Evolutionary conservation across 2,113 vertebrate genomes (phyloP), one percentile per base, ranked within the genome.

Genomic region (Pseudonaja textilis): DNA sequence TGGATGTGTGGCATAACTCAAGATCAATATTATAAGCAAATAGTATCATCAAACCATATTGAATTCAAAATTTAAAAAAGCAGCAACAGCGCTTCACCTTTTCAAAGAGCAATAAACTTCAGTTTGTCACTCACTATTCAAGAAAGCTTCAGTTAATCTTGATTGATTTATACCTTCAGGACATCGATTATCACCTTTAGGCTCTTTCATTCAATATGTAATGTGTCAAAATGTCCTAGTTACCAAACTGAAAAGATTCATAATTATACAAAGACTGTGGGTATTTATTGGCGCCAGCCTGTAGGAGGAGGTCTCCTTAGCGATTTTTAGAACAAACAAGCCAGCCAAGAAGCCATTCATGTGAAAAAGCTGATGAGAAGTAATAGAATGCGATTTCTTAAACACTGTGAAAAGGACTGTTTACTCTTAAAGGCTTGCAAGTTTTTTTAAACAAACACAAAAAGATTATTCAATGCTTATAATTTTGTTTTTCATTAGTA

Each of bases 1-100:
- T 81, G 20, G 25, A 42, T 25, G 20, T 1, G 34, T 88, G 0
- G 0, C 5, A 22, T 56, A 85, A 18, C 23, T 85, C 29, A 11
- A 11, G 4, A 26, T 57, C 25, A 47, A 14, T 47, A 26, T 64
- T n/a, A 11, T 14, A 47, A 88, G 12, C 12, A 55, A 52, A 86
- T 18, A 22, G 2, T 74, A 14, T 8, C 29, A 42, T 52, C 74
- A n/a, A 12, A 42, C 10, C 7, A 22, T 7, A 9, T 12, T 47
- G 23, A 85, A 57, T 5, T 26, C 23, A 88, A 11, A 12, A 3
- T 9, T 16, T 39, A 81, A 18, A 87, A 56, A 18, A 34, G n/a
- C 5, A 81, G 91, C 10, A 42, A 22, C 12, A 42, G 7, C 1
- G 5, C 56, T 90, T 20, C 20, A 57, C 39, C 81, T 57, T 22